Conservation (phyloP, 2,113 vertebrate species). For the Pangasianodon hypophthalmus region DNA sequence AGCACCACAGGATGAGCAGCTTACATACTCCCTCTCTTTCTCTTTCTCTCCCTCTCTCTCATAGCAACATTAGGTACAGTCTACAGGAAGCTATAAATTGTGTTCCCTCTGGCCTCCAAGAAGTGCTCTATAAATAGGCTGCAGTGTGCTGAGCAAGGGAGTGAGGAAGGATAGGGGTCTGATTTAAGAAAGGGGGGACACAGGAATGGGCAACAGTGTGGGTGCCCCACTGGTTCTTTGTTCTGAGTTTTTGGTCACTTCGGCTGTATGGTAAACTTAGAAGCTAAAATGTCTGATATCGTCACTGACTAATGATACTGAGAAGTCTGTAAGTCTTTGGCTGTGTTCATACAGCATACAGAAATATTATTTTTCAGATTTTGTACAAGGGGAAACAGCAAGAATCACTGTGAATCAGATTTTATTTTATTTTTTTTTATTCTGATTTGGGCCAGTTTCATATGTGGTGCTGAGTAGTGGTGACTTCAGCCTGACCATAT, state of each 20-base stretch:
- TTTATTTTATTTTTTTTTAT: neutral
- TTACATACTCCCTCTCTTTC: neutral
- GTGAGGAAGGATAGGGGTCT: neutral
- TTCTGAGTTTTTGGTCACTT: neutral
- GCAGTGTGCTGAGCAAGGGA: slow-evolving; percentile 1
- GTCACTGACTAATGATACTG: neutral
- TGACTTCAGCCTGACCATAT: neutral
- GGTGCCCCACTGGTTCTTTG: neutral
- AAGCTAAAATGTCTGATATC: neutral
- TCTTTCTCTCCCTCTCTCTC: neutral
- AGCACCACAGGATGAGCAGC: neutral
- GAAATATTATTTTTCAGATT: neutral
- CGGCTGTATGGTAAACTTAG: neutral
- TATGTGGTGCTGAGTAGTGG: neutral
- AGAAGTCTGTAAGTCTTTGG: neutral
- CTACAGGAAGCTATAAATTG: slow-evolving; percentile 59
- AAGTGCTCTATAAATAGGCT: slow-evolving; percentile 49
- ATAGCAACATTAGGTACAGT: slow-evolving; percentile 37
- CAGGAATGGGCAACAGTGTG: slow-evolving; percentile 5
- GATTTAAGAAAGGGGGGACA: neutral
- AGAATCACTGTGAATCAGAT: too few species aligned
- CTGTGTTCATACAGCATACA: neutral
- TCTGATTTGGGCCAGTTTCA: neutral
- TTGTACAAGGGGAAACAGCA: neutral
- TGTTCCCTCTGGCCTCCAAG: slow-evolving; percentile 36